Evolutionary conservation across 2,797 vertebrate genomes (phyloP).

Genomic region (Tokudaia muenninki): DNA sequence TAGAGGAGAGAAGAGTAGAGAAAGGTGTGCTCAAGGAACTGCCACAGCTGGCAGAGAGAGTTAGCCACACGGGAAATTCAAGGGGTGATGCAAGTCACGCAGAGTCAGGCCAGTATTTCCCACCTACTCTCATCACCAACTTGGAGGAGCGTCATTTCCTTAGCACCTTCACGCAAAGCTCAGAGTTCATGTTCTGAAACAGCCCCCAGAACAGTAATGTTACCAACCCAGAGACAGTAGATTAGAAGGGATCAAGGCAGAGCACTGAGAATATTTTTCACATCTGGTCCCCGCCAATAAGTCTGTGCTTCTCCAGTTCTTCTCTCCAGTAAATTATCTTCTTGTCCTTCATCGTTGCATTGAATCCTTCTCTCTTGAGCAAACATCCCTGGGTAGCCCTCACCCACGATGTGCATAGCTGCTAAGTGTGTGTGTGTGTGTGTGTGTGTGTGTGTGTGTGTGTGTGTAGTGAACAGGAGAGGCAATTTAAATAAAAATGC

Average conservation of each 20-base stretch:
- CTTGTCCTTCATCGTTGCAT: slow-evolving; percentile 7
- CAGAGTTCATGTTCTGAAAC: not conserved
- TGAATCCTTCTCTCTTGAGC: not conserved
- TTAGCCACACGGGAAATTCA: not conserved
- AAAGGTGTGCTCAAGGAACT: not conserved
- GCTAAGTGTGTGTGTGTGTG: not conserved
- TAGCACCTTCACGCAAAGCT: not conserved
- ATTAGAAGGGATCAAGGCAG: not conserved
- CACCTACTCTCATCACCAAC: not conserved
- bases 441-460: too few relatives aligned
- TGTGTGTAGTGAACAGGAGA: not conserved
- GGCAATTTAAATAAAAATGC: not conserved
- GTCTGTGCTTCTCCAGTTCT: not conserved
- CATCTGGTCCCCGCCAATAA: not conserved
- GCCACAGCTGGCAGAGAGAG: not conserved
- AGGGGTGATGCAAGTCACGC: not conserved
- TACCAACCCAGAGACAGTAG: not conserved
- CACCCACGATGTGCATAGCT: not conserved
- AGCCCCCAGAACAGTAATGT: not conserved
- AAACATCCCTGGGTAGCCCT: not conserved
- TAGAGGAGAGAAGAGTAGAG: not conserved
- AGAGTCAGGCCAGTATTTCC: slow-evolving; percentile 35
- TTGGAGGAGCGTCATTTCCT: not conserved
- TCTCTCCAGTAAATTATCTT: not conserved
- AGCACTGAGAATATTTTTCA: not conserved